Conservation (phyloP, 2,888 invertebrate genomes). For the Diarsia dahlii region DNA sequence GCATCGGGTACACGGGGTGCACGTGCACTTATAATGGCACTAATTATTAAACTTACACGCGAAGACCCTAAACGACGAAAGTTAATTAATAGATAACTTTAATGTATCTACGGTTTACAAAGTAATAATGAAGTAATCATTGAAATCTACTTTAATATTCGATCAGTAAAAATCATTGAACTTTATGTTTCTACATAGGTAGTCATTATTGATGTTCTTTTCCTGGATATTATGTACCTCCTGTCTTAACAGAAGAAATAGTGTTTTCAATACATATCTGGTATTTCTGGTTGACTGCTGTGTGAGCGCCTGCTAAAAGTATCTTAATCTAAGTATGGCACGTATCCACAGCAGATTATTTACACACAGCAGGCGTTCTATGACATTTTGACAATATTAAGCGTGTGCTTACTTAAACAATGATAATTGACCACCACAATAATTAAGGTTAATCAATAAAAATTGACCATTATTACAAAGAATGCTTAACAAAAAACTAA, state of each 20-base stretch:
- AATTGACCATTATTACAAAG: background rate
- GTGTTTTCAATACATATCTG: slow-evolving; percentile 18
- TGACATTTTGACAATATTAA: background rate
- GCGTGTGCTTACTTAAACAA: background rate
- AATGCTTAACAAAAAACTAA: no score
- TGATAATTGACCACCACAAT: background rate
- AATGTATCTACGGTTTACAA: slow-evolving; percentile 20
- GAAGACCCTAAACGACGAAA: background rate
- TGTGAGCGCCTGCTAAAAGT: background rate
- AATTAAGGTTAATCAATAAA: background rate
- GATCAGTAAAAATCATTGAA: background rate
- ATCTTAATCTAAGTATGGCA: background rate
- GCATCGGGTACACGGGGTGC: no score
- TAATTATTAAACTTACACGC: no score
- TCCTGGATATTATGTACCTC: slow-evolving; percentile 4
- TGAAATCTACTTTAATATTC: slow-evolving; percentile 3
- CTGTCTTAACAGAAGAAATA: background rate
- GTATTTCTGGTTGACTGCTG: background rate
- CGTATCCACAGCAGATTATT: background rate
- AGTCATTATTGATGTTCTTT: background rate
- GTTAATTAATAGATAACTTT: background rate
- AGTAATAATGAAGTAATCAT: background rate
- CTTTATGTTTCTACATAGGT: background rate
- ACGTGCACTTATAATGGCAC: no score
- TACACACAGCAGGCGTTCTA: background rate